Percentiles rank a stretch among this genome's conserved stretches.
These are phyloP conservation scores for Antitype chi DNA, from an alignment of 2,888 invertebrate species.

Conservation along the genomic window DNA sequence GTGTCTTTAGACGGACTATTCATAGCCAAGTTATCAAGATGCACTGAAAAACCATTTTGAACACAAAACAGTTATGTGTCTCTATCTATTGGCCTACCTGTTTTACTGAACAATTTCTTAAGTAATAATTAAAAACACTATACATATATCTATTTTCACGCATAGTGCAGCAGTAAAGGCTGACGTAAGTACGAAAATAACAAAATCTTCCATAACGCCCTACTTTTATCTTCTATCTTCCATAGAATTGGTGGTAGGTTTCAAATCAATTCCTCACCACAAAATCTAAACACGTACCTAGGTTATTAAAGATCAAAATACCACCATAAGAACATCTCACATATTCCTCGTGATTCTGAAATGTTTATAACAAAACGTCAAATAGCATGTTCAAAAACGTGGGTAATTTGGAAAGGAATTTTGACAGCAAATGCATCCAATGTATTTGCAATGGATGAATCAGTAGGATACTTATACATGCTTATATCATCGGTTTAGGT, in stretches of 20 bases:
- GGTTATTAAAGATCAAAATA: conserved; percentile 41
- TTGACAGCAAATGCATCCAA: conserved; percentile 58
- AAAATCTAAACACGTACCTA: conserved; percentile 5
- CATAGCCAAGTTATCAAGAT: conserved; percentile 15
- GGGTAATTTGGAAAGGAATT: conserved; percentile 61
- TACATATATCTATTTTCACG: not conserved
- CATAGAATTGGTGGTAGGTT: not conserved
- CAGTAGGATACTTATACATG: conserved; percentile 21
- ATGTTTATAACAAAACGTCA: conserved; percentile 63
- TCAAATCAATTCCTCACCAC: conserved; percentile 3
- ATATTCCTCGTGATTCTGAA: conserved; percentile 44
- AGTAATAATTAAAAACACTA: not conserved
- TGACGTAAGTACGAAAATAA: not conserved
- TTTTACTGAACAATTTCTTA: not conserved
- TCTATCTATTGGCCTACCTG: not conserved
- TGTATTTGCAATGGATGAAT: conserved; percentile 59
- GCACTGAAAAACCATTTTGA: not conserved
- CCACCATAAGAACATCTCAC: conserved; percentile 42
- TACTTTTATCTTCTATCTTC: not conserved
- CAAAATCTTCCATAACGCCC: not conserved
- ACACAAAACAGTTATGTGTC: not conserved
- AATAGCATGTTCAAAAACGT: conserved; percentile 53
- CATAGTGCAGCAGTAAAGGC: too few relatives aligned
- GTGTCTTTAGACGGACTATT: not conserved
- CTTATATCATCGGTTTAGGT: conserved; percentile 1